These are phyloP conservation scores for Maccullochella peelii DNA, from an alignment of 2,113 vertebrate genomes.

Conservation along the genomic window DNA sequence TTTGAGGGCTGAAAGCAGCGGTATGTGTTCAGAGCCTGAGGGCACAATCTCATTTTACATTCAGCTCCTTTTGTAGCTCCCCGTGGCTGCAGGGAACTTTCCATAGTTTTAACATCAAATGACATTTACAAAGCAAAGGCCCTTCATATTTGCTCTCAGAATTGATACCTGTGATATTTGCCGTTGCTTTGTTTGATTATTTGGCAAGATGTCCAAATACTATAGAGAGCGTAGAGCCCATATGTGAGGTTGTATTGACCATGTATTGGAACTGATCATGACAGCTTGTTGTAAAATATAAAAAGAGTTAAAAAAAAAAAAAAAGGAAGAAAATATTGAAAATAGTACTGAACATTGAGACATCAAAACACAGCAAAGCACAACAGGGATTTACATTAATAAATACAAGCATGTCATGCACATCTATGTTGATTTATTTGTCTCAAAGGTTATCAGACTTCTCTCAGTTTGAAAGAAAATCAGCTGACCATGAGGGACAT, in stretches of 20 bases:
- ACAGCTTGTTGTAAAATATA: background rate
- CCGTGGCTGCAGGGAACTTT: conserved; percentile 29
- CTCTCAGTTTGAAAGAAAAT: conserved; percentile 1
- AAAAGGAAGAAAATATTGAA: background rate
- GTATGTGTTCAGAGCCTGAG: conserved; percentile 63
- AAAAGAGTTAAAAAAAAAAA: background rate
- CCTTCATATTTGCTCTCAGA: conserved; percentile 42
- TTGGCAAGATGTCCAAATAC: background rate
- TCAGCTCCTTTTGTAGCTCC: conserved; percentile 52
- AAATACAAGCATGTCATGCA: background rate
- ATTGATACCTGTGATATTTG: conserved; percentile 40
- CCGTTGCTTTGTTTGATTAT: conserved; percentile 37
- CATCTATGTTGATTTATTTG: background rate
- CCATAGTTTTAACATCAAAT: conserved; percentile 61
- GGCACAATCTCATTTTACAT: conserved; percentile 70
- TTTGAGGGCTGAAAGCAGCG: conserved; percentile 47
- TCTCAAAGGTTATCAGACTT: background rate
- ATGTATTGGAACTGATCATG: background rate
- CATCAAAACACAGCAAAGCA: background rate
- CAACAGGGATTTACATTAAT: background rate
- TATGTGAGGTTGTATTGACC: background rate
- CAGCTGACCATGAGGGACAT: conserved; percentile 74
- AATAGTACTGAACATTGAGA: background rate
- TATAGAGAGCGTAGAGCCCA: background rate
- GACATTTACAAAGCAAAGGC: conserved; percentile 68